Conservation (phyloP, 2,113 vertebrate genomes). For the Chiloscyllium plagiosum region DNA sequence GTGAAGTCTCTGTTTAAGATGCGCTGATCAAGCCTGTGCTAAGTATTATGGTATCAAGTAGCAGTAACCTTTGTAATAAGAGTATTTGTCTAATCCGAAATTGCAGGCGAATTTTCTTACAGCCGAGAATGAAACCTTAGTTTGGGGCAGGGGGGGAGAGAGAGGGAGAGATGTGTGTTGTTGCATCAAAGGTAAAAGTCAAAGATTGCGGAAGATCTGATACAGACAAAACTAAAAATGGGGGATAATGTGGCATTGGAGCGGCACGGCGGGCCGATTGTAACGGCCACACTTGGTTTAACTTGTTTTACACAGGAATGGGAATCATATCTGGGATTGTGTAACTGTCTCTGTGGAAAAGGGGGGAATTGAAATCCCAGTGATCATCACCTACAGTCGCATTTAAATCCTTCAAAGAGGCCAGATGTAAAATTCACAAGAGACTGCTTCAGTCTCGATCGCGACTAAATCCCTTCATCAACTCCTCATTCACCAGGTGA, state of each 20-base stretch:
- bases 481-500: slow-evolving; percentile 3
- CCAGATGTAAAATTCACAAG: slow-evolving; percentile 44
- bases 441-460: slow-evolving; percentile 48
- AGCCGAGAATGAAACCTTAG: slow-evolving; percentile 78
- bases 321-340: slow-evolving; percentile 42
- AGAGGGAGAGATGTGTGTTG: slow-evolving; percentile 60
- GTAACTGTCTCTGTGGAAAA: slow-evolving; percentile 44
- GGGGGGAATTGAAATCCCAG: slow-evolving; percentile 38
- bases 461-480: slow-evolving; percentile 20
- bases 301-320: slow-evolving; percentile 43
- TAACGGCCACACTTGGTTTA: slow-evolving; percentile 47
- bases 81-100: slow-evolving; percentile 88
- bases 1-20: slow-evolving; percentile 52
- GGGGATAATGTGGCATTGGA: slow-evolving; percentile 46
- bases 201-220: slow-evolving; percentile 59
- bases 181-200: slow-evolving; percentile 44
- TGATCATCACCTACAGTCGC: slow-evolving; percentile 57
- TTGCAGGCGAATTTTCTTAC: slow-evolving; percentile 78
- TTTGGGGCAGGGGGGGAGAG: slow-evolving; percentile 57
- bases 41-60: slow-evolving; percentile 74
- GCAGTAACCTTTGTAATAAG: slow-evolving; percentile 67
- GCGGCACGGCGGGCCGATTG: slow-evolving; percentile 36
- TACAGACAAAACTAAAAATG: slow-evolving; percentile 62
- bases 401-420: slow-evolving; percentile 53
- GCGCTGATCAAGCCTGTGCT: slow-evolving; percentile 55